phyloP scores from a whole-genome alignment of 2,888 invertebrate species.

The Diplazon laetatorius region DNA sequence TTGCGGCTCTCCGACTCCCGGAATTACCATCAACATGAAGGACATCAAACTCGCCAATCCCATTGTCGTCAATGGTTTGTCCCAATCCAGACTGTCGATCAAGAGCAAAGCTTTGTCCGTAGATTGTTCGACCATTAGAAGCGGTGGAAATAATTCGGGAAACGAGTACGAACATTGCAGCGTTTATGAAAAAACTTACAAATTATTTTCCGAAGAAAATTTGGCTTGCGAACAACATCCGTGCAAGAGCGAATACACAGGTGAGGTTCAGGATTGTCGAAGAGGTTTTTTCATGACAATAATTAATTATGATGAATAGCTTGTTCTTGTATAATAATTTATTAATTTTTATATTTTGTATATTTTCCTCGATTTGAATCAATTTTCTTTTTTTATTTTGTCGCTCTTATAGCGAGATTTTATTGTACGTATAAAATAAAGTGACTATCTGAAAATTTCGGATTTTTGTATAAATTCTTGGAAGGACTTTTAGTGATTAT shows the following conservation, averaged over 20 bases:
- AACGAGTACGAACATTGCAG: slow-evolving; percentile 77
- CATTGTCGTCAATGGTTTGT: slow-evolving; percentile 84
- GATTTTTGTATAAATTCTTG: too few species aligned
- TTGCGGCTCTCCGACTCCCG: slow-evolving; percentile 84
- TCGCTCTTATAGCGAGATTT: too few species aligned
- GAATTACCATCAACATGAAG: slow-evolving; percentile 85
- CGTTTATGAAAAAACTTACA: slow-evolving; percentile 77
- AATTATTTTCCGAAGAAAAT: slow-evolving; percentile 76
- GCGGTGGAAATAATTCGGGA: slow-evolving; percentile 83
- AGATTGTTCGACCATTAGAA: slow-evolving; percentile 79
- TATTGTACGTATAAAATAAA: too few species aligned
- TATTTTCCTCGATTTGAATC: too few species aligned
- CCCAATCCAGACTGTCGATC: slow-evolving; percentile 83
- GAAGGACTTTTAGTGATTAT: too few species aligned
- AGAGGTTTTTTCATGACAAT: too few species aligned
- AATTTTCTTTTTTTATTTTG: too few species aligned
- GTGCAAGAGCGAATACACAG: slow-evolving; percentile 84
- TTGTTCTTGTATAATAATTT: too few species aligned
- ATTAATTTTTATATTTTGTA: too few species aligned
- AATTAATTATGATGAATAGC: too few species aligned
- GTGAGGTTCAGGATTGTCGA: slow-evolving; percentile 73
- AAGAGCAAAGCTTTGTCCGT: slow-evolving; percentile 79
- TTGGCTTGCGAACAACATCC: slow-evolving; percentile 59
- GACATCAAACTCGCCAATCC: slow-evolving; percentile 85
- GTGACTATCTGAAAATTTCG: too few species aligned